phyloP scores from a whole-genome alignment of 2,888 invertebrate species.

The Electrophaes corylata region DNA sequence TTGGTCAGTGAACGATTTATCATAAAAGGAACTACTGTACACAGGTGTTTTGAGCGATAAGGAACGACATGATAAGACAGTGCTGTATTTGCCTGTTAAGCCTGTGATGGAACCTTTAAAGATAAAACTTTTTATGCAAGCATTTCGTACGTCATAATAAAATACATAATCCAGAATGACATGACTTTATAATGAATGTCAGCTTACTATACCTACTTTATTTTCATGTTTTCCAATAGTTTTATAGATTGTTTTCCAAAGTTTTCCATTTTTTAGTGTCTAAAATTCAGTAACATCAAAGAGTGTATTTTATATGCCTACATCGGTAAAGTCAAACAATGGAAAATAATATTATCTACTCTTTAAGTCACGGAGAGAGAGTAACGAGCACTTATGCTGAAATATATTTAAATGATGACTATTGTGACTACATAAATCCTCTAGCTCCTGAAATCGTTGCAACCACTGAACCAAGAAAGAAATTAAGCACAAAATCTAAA shows the following conservation, averaged over 20 bases:
- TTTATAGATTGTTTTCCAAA: background rate
- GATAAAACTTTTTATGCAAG: too few species aligned
- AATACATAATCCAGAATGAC: background rate
- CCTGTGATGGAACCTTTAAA: too few species aligned
- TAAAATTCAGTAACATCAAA: background rate
- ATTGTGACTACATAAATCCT: slow-evolving; percentile 44
- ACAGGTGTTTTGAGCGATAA: too few species aligned
- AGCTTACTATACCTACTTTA: background rate
- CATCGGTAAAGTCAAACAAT: slow-evolving; percentile 35
- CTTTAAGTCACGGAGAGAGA: slow-evolving; percentile 50
- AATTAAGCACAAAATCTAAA: slow-evolving; percentile 11
- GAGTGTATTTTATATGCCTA: background rate
- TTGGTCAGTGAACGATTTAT: too few species aligned
- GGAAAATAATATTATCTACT: slow-evolving; percentile 53
- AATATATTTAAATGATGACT: slow-evolving; percentile 60
- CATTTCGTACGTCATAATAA: too few species aligned
- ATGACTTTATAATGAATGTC: background rate
- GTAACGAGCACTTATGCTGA: slow-evolving; percentile 70
- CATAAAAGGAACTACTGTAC: too few species aligned
- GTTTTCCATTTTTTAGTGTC: slow-evolving; percentile 2
- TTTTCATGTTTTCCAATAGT: background rate
- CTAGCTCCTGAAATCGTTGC: slow-evolving; percentile 17
- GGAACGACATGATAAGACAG: too few species aligned
- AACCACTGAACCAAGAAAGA: background rate
- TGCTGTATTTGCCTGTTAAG: too few species aligned